Conservation (phyloP, 2,797 vertebrate genomes). For the Enteromius unitaeniatus region DNA sequence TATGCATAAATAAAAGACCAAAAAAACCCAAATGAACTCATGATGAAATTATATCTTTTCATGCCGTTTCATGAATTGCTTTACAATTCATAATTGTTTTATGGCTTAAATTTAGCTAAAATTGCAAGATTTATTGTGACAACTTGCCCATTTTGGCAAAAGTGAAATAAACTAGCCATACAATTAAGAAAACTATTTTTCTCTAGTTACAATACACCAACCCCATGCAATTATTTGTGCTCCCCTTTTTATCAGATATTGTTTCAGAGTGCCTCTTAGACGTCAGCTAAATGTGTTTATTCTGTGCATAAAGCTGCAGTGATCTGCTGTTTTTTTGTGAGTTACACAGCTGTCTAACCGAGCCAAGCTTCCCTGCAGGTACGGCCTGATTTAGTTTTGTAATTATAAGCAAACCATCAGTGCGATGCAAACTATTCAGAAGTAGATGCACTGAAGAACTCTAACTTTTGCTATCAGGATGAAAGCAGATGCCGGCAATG, state of each 20-base stretch:
- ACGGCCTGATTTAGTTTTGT: conserved; percentile 41
- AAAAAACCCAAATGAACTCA: background rate
- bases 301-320: conserved; percentile 8
- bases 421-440: conserved; percentile 40
- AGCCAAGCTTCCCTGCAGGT: conserved; percentile 12
- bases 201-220: background rate
- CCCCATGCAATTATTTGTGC: background rate
- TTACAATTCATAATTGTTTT: background rate
- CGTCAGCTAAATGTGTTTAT: conserved; percentile 2
- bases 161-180: background rate
- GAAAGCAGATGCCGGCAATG: conserved; percentile 35
- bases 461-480: conserved; percentile 35
- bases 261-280: background rate
- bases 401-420: conserved; percentile 48
- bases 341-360: conserved; percentile 24
- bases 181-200: background rate
- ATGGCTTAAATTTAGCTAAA: background rate
- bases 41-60: background rate
- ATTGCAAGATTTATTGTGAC: background rate
- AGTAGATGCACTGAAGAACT: conserved; percentile 31
- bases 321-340: conserved; percentile 12
- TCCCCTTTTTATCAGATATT: background rate
- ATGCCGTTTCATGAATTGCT: background rate
- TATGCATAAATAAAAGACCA: background rate
- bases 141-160: background rate